Base-by-base conservation (phyloP, 2,888 invertebrate species). In the Torymus texanus region DNA sequence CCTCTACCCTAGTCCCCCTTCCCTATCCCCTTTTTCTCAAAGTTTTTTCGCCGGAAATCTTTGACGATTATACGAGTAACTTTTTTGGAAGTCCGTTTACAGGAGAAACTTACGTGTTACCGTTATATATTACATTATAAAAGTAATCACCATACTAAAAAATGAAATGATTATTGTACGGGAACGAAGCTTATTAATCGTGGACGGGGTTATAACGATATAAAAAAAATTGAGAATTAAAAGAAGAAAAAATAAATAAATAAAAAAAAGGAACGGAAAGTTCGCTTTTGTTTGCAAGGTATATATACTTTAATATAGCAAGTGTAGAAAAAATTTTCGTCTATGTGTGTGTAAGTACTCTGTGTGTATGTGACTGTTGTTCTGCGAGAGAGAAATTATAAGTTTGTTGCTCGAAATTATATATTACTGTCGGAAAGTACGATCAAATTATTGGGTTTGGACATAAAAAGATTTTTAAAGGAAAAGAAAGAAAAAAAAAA, bases 91-190 rank as follows among this genome's bases (percentile, higher is more conserved):
- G 56, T 55, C 21, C 55, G 29, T 74, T 73, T 55, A 56, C 24
- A 77, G 62, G 41, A 68, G 62, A 58, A 68, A 74, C 63, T 78
- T 74, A 63, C 50, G 61, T 74, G 59, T 74, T 78, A n/a, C 56
- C 56, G 56, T 56, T 56, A 16, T 41, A 41, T 41, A 41, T 41
- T 41, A 8, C 41, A 41, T 41, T 41, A 41, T 41, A 41, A 41
- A 41, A 41, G 41, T 41, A 41, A 41, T 41, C 41, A 41, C 41
- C 41, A 41, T 41, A 41, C 41, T 41, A 41, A 41, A 41, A 41
- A 41, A 21, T 21, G 41, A 41, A 41, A 41, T 41, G 8, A 41
- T 41, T 41, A 8, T 5, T 41, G 8, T 29, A 41, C 8, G 41
- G 41, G 8, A 41, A 41, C 41, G 41, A 41, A 41, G 41, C 41